Conservation (phyloP, 2,113 vertebrate genomes). For the Callaeas wilsoni region DNA sequence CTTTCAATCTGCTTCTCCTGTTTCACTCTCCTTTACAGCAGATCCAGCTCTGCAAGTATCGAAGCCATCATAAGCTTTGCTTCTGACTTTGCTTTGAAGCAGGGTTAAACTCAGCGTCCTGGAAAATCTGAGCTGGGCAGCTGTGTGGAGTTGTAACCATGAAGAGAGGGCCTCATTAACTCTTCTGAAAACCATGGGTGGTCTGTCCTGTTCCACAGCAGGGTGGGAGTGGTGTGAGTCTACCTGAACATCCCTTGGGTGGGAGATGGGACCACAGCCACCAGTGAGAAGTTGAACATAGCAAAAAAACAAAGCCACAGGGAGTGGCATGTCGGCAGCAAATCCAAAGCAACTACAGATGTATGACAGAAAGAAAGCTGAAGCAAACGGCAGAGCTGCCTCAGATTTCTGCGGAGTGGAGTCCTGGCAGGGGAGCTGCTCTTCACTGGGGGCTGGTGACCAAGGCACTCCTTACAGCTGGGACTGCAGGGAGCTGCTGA, state of each 20-base stretch:
- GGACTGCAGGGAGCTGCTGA: background rate
- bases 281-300: rapidly evolving
- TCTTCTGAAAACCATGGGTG: background rate
- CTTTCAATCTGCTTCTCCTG: background rate
- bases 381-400: background rate
- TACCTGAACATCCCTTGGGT: background rate
- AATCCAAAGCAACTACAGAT: rapidly evolving
- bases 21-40: background rate
- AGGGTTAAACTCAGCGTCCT: background rate
- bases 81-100: background rate
- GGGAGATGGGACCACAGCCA: background rate
- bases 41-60: background rate
- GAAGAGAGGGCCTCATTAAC: background rate
- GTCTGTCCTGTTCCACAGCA: background rate
- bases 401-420: background rate
- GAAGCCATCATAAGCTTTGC: background rate
- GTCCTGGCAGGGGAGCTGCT: rapidly evolving
- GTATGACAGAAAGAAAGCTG: background rate
- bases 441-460: background rate
- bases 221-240: background rate
- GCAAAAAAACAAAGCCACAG: rapidly evolving
- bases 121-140: background rate
- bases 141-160: background rate
- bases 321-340: background rate
- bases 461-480: background rate